Base-by-base conservation (phyloP, 2,888 invertebrate species). In the Monochamus alternatus region DNA sequence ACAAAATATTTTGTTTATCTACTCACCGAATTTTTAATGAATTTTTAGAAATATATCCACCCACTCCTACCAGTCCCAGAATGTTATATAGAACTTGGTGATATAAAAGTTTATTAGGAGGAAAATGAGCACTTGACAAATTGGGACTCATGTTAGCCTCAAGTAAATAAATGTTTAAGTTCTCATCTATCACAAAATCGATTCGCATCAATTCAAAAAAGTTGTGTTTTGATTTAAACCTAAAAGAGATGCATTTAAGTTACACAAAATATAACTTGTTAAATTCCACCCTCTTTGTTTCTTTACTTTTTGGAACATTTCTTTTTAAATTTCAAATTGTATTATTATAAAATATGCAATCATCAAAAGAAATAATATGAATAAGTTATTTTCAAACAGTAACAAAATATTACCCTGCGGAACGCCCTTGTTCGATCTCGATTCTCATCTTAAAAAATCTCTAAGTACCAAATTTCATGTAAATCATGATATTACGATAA, bases 91-190 rank as follows among this genome's bases (percentile, higher is more conserved):
- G 85, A 0, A 98, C 95, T 90, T 98, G 98, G 85, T 98, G 97
- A 85, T 98, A 99, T 0, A 99, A 89, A 43, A 96, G 88, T 78
- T 93, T 92, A 88, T 99, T 99, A 0, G 93, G 95, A n/a, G 95
- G 93, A 87, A 94, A 98, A 89, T 98, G 98, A 0, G 95, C 95
- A 0, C 98, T 97, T 0, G 97, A 97, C 75, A 99, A 91, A 90
- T 99, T 99, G 0, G 99, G 99, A 12, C 98, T 98, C 99, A 99
- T 98, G 86, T 99, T 99, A 0, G 97, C 98, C 90, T 99, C 99
- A 92, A 99, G 94, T 5, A 98, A 90, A 85, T 93, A 95, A 0
- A 98, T 95, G 66, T 94, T 95, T 0, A 98, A 87, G 71, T 97
- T 90, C 81, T 96, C 95, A 87, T 98, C 97, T 2, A 98, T 90